Conservation (phyloP, 2,797 vertebrate species). For the Tragelaphus oryx region DNA sequence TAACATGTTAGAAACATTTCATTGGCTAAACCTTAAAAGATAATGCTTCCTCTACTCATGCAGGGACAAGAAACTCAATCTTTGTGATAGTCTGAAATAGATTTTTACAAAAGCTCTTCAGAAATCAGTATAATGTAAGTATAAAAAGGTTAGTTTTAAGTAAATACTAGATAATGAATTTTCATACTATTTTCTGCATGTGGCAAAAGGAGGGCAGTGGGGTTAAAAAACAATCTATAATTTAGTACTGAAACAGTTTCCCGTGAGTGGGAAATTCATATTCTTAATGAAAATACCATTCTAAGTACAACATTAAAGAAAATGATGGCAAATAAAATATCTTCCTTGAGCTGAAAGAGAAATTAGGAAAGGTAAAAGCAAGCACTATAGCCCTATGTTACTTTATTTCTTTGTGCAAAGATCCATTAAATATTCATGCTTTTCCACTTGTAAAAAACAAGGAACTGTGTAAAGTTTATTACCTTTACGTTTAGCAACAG, state of each 20-base stretch:
- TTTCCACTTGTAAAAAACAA: not conserved
- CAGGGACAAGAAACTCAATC: constrained; percentile 5
- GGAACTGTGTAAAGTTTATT: not conserved
- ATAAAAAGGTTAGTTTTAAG: constrained; percentile 31
- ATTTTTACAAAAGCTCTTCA: constrained; percentile 41
- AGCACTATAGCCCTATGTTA: not conserved
- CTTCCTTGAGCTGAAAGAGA: not conserved
- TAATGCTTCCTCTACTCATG: not conserved
- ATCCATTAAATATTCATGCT: not conserved
- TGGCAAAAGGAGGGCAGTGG: not conserved
- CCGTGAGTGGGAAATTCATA: not conserved
- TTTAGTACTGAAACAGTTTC: constrained; percentile 20
- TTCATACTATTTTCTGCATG: not conserved
- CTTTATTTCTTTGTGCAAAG: constrained; percentile 19
- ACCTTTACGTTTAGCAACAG: not conserved
- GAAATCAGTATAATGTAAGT: constrained; percentile 10
- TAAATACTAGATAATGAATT: constrained; percentile 23
- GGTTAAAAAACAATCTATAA: constrained; percentile 25
- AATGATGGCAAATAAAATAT: not conserved
- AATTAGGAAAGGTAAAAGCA: not conserved
- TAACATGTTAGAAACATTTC: constrained; percentile 53
- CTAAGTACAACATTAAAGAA: constrained; percentile 27
- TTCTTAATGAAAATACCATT: constrained; percentile 33
- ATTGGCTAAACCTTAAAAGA: constrained; percentile 8
- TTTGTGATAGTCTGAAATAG: not conserved